Percentiles rank a stretch among this genome's conserved stretches.
phyloP scores from a whole-genome alignment of 1,140 invertebrate genomes.

The Drosophila quadrilineata region DNA sequence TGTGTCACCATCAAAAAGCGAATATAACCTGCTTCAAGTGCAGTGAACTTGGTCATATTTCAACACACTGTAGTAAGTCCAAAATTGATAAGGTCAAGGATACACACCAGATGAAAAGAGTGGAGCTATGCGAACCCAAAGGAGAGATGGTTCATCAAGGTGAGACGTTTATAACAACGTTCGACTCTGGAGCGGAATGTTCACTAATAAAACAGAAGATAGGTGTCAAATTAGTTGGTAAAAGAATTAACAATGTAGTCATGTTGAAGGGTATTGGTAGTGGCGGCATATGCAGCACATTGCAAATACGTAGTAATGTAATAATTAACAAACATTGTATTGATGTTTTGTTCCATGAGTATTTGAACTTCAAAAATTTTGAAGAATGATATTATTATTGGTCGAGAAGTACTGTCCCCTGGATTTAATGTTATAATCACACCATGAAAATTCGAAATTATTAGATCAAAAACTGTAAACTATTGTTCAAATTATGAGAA shows the following conservation, averaged over 20 bases:
- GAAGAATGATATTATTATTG: constrained; percentile 34
- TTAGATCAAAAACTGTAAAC: constrained; percentile 24
- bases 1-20: too few species aligned
- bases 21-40: constrained; percentile 10
- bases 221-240: too few species aligned
- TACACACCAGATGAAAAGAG: too few species aligned
- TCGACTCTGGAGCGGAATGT: too few species aligned
- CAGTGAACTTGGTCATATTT: constrained; percentile 6
- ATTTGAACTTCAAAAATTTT: constrained; percentile 19
- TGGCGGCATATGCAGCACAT: too few species aligned
- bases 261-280: too few species aligned
- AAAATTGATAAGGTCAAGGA: constrained; percentile 14
- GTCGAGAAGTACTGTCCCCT: constrained; percentile 27
- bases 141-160: too few species aligned
- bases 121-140: too few species aligned
- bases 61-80: constrained; percentile 1
- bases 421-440: constrained; percentile 25
- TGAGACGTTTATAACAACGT: too few species aligned
- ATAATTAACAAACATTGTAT: constrained; percentile 18
- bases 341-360: constrained; percentile 39
- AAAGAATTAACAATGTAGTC: too few species aligned
- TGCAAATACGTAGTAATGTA: constrained; percentile 6
- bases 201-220: too few species aligned
- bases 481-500: constrained; percentile 2
- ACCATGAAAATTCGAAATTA: constrained; percentile 34